Evolutionary conservation across 2,888 invertebrate genomes (phyloP).

Genomic region (Pseudoips prasinana): DNA sequence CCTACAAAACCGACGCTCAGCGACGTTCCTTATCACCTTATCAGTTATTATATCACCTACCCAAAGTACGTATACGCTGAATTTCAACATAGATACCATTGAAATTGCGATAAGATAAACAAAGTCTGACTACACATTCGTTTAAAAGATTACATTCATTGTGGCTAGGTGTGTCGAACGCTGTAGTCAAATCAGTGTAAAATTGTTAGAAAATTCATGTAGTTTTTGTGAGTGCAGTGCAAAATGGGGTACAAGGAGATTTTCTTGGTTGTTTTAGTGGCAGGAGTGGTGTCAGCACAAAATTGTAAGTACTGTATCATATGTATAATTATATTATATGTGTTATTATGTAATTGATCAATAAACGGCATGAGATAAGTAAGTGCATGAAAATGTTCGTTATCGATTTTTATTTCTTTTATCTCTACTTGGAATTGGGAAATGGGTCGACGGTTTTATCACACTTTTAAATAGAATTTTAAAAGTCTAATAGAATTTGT

Average conservation of each 20-base stretch:
- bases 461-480: too few species aligned
- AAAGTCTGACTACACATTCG: slow-evolving; percentile 37
- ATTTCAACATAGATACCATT: slow-evolving; percentile 46
- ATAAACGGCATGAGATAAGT: slow-evolving; percentile 8
- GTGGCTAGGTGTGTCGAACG: slow-evolving; percentile 38
- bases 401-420: slow-evolving; percentile 4
- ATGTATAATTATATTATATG: slow-evolving; percentile 1
- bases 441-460: not conserved
- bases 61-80: slow-evolving; percentile 52
- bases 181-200: slow-evolving; percentile 26
- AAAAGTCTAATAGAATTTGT: too few species aligned
- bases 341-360: too few species aligned
- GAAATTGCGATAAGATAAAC: slow-evolving; percentile 65
- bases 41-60: slow-evolving; percentile 53
- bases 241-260: slow-evolving; percentile 48
- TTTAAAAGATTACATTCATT: slow-evolving; percentile 43
- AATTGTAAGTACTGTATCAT: slow-evolving; percentile 45
- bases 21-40: slow-evolving; percentile 33
- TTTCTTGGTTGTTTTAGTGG: slow-evolving; percentile 35
- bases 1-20: slow-evolving; percentile 17
- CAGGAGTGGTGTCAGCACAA: slow-evolving; percentile 47
- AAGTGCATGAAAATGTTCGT: slow-evolving; percentile 24
- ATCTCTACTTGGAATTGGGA: not conserved
- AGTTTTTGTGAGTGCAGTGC: slow-evolving; percentile 29
- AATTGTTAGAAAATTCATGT: slow-evolving; percentile 25